Percentiles rank a stretch among this genome's conserved stretches.
These are phyloP conservation scores for Callopanchax toddi DNA, from an alignment of 2,113 vertebrate species.

Conservation along the genomic window DNA sequence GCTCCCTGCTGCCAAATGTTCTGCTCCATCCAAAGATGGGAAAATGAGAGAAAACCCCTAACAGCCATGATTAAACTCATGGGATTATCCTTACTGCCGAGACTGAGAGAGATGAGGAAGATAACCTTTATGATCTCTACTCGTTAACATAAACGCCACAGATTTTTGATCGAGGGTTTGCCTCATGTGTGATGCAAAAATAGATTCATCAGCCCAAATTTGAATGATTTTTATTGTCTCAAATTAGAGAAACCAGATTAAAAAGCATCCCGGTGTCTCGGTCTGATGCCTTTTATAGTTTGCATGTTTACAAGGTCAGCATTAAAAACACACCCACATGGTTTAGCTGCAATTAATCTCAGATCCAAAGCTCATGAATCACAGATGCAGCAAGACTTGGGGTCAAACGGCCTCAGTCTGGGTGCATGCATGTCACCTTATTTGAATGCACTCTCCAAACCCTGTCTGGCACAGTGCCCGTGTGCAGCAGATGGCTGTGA, in stretches of 20 bases:
- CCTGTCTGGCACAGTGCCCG: neutral
- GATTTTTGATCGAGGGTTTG: neutral
- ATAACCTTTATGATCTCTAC: neutral
- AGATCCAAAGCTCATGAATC: slow-evolving; percentile 33
- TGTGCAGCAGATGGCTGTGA: slow-evolving; percentile 8
- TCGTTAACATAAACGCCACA: neutral
- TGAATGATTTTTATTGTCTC: neutral
- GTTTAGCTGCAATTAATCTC: slow-evolving; percentile 45
- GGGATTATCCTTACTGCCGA: slow-evolving; percentile 57
- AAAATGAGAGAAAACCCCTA: slow-evolving; percentile 39
- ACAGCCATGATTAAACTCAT: slow-evolving; percentile 65
- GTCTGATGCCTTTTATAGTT: slow-evolving; percentile 35
- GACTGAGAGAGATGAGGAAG: slow-evolving; percentile 19
- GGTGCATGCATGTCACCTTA: slow-evolving; percentile 7
- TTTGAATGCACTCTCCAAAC: slow-evolving; percentile 2
- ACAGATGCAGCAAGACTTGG: slow-evolving; percentile 9
- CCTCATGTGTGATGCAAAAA: neutral
- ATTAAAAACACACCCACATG: neutral
- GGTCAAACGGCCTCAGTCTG: slow-evolving; percentile 12
- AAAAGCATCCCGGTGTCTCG: slow-evolving; percentile 28
- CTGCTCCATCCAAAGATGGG: slow-evolving; percentile 44
- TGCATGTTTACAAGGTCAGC: slow-evolving; percentile 7
- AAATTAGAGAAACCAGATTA: slow-evolving; percentile 36
- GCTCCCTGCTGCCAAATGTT: slow-evolving; percentile 50
- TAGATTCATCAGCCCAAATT: neutral